These are phyloP conservation scores for Anoplius nigerrimus DNA, from an alignment of 2,888 invertebrate genomes.

Conservation along the genomic window DNA sequence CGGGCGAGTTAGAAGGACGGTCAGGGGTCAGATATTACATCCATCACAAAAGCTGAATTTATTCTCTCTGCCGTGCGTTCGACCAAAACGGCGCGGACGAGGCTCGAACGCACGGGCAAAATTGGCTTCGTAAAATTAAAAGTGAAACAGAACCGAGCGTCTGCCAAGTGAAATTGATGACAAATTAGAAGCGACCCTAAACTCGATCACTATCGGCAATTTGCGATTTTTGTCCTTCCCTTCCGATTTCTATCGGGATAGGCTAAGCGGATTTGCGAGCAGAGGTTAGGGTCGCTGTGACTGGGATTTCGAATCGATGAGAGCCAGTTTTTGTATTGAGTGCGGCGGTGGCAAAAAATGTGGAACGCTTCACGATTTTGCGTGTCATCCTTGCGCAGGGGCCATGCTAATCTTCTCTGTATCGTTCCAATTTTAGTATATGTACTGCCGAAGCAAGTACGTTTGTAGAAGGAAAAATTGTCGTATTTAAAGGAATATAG, in stretches of 20 bases:
- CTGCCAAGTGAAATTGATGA: conserved; percentile 58
- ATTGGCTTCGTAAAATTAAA: too few relatives aligned
- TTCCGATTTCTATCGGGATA: conserved; percentile 31
- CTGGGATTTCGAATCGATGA: too few relatives aligned
- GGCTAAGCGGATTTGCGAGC: conserved; percentile 3
- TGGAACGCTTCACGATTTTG: conserved; percentile 94
- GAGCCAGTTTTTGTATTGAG: too few relatives aligned
- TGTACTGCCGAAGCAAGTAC: conserved; percentile 87
- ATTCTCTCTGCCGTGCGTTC: too few relatives aligned
- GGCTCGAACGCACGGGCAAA: too few relatives aligned
- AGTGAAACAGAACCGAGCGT: too few relatives aligned
- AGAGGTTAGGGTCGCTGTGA: too few relatives aligned
- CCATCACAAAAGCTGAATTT: too few relatives aligned
- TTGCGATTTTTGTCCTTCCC: conserved; percentile 44
- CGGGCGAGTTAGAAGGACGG: too few relatives aligned
- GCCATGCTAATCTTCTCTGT: conserved; percentile 95
- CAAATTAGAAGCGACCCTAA: conserved; percentile 53
- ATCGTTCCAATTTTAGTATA: conserved; percentile 93
- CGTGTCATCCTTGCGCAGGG: conserved; percentile 95
- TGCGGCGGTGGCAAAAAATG: conserved; percentile 77
- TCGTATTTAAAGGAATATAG: not conserved
- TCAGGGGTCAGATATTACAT: too few relatives aligned
- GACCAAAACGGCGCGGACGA: too few relatives aligned
- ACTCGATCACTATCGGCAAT: conserved; percentile 59
- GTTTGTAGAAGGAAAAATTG: not conserved